Base-by-base conservation (phyloP, 2,113 vertebrate species). In the Chrysemys picta region DNA sequence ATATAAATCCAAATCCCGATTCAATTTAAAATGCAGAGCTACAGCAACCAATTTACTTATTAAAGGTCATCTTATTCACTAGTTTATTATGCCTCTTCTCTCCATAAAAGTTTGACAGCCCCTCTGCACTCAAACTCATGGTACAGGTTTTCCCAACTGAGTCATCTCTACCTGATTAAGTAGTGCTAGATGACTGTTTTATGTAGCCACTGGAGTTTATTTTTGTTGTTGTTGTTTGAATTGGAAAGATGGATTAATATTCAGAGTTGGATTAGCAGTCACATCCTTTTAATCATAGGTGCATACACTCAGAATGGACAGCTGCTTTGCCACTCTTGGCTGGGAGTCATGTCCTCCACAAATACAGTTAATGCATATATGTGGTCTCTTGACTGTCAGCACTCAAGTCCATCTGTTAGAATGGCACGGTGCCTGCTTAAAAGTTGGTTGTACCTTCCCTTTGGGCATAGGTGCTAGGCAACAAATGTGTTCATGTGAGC, bases 51-150 rank as follows among this genome's bases (percentile, higher is more conserved):
- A 72, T 95, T 96, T 86, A 62, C 93, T 91, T 91, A 93, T 95
- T 96, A 88, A 97, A 97, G 95, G 95, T 96, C 93, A 94, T 88
- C 62, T 57, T 45, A 29, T 90, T 91, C 93, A 21, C 94, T 88
- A 56, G 87, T 62, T 90, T 92, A 94, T 96, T 85, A 69, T 87
- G 75, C 91, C 75, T 85, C 89, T 92, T 65, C 91, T 94, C 86
- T 91, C 87, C 94, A 89, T 96, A 52, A 85, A 95, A 89, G 57
- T 49, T 57, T 84, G 93, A 89, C 95, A 93, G 87, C 82, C 75
- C 57, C 85, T 69, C 89, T 69, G 85, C 0, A 2, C 87, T 93
- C 83, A 35, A 85, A 31, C 93, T 95, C 35, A 0, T 1, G 27
- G 85, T 27, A 72, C 80, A 50, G 53, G 87, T 93, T 95, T 93